Base-by-base conservation (phyloP, 1,140 invertebrate species). In the Aphidius gifuensis region DNA sequence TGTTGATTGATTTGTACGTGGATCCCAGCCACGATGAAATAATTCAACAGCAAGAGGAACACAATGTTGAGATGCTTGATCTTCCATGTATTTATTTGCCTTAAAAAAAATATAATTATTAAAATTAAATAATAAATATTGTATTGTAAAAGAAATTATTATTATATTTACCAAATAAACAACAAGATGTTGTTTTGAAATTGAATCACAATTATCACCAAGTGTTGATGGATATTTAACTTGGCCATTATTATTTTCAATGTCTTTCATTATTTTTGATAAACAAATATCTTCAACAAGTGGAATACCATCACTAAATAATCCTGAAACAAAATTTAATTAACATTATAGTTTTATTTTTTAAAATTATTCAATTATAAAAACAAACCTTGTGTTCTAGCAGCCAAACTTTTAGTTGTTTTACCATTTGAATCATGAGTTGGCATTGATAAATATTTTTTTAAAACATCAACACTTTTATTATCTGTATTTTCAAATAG, bases 51-150 rank as follows among this genome's bases (percentile, higher is more conserved):
- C 87, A 59, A 97, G 80, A 39, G 89, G 91, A 11, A 87, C 88
- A 81, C 94, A 97, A 79, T 98, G 95, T 8, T 90, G 89, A 0
- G 92, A 90, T 67, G 89, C 86, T 72, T 88, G 94, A 78, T 98
- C 92, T 63, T 88, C 85, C 85, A 97, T 87, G 79, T 96, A 89
- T 73, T 90, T 90, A 32, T 82, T 83, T 53, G 90, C 85, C 88
- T 91, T 70, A 65, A 84, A 83, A 50, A 68, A 64, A 66, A 44
- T 45, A 51, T 50, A 23, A 5, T 43, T 65, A 16, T 21, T 62
- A 58, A 38, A 58, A 39, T 9, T 42, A 55, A 44, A 38, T 51
- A 32, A 53, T 60, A 49, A 47, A 3, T 47, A 9, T 47, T 42
- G 1, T 16, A 39, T 16, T 16, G 16, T 1, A 40, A 46, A 53